Evolutionary conservation across 2,888 invertebrate genomes (phyloP).

Genomic region (Caenorhabditis afra): DNA sequence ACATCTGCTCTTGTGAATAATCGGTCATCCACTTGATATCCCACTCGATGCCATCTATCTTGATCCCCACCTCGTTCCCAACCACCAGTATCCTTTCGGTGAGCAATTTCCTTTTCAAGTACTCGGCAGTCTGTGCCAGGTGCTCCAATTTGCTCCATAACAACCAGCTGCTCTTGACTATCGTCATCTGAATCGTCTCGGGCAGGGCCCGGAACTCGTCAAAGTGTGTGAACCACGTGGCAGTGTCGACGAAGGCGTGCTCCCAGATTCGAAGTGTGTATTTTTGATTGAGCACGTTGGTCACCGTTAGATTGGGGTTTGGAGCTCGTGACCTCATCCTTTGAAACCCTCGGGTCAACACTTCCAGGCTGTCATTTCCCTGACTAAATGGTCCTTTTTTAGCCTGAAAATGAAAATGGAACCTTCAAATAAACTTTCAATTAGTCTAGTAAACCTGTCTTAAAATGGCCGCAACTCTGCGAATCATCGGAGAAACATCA

Average conservation of each 20-base stretch:
- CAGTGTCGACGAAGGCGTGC: neutral
- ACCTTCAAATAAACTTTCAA: neutral
- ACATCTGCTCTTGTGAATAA: conserved; percentile 19
- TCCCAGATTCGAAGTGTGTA: neutral
- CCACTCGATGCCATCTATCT: neutral
- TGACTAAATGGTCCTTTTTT: no score
- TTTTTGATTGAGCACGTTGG: neutral
- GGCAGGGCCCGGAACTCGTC: neutral
- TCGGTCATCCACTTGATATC: conserved; percentile 15
- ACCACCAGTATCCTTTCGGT: conserved; percentile 20
- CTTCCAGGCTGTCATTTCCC: no score
- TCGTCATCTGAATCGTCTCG: neutral
- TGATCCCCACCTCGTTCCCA: conserved; percentile 14
- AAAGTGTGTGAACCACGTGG: conserved; percentile 13
- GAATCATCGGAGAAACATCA: neutral
- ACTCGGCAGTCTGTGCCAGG: conserved; percentile 8
- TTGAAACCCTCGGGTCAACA: no score
- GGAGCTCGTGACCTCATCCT: neutral
- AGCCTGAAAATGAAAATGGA: no score
- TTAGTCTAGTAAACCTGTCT: neutral
- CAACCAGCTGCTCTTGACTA: neutral
- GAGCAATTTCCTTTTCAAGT: neutral
- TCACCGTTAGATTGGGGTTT: neutral
- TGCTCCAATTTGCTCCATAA: conserved; percentile 7
- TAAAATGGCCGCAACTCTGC: neutral